These are phyloP conservation scores for Meloe dianella DNA, from an alignment of 2,888 invertebrate species.

Conservation along the genomic window DNA sequence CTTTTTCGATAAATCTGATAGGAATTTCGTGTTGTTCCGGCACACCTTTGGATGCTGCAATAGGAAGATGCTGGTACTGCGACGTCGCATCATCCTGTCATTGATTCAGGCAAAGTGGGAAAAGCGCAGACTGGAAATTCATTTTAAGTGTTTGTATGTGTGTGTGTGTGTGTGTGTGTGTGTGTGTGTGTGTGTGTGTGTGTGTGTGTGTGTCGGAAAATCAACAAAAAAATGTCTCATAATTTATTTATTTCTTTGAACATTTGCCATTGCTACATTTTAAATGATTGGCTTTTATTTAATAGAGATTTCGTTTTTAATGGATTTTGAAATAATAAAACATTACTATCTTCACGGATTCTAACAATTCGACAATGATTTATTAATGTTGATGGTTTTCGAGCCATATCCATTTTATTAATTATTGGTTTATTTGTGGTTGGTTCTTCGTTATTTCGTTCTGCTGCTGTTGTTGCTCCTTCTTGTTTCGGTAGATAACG, in stretches of 20 bases:
- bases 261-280: constrained; percentile 28
- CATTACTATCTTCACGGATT: constrained; percentile 51
- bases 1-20: too few relatives aligned
- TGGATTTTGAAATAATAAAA: constrained; percentile 50
- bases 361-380: constrained; percentile 55
- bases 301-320: constrained; percentile 50
- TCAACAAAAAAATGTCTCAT: neutral
- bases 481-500: constrained; percentile 17
- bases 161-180: too few relatives aligned
- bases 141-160: too few relatives aligned
- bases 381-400: constrained; percentile 39
- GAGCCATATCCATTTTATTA: constrained; percentile 51
- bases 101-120: constrained; percentile 49
- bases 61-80: constrained; percentile 48
- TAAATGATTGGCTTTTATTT: constrained; percentile 48
- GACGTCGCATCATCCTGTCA: constrained; percentile 52
- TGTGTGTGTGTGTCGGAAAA: neutral
- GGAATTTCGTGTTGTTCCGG: constrained; percentile 37
- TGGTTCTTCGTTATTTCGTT: too few relatives aligned
- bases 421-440: neutral
- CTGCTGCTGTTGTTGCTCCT: too few relatives aligned
- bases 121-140: neutral
- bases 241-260: neutral
- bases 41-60: constrained; percentile 52
- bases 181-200: too few relatives aligned